Percentiles rank a stretch among this genome's conserved stretches.
phyloP scores from a whole-genome alignment of 2,888 invertebrate species.

The Drosophila dives region DNA sequence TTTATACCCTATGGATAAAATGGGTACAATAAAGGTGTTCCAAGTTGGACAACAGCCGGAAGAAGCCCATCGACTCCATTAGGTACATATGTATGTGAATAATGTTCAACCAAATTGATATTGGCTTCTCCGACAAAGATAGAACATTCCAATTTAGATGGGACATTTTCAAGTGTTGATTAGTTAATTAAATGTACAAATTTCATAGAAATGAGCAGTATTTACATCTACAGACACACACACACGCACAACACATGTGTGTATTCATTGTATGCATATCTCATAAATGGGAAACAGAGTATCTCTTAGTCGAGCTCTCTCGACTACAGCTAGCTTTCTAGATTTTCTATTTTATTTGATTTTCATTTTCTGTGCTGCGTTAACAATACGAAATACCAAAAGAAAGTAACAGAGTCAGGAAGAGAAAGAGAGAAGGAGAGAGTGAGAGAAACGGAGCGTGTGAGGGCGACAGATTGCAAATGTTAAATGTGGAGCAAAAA shows the following conservation, averaged over 20 bases:
- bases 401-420: slow-evolving; percentile 2
- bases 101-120: not conserved
- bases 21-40: slow-evolving; percentile 8
- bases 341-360: slow-evolving; percentile 10
- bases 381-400: slow-evolving; percentile 24
- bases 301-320: not conserved
- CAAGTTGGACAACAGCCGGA: not conserved
- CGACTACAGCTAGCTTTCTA: not conserved
- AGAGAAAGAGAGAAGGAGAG: not conserved
- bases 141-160: not conserved
- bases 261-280: not conserved
- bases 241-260: not conserved
- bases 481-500: slow-evolving; percentile 45
- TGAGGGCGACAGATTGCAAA: slow-evolving; percentile 24
- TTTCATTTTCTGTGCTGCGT: slow-evolving; percentile 24
- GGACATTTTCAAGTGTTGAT: not conserved
- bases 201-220: not conserved
- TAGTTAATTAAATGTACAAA: not conserved
- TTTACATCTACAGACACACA: not conserved
- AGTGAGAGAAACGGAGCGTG: not conserved
- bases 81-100: not conserved
- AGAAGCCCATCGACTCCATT: not conserved
- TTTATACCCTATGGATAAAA: not conserved
- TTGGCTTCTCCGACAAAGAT: not conserved
- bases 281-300: not conserved